phyloP scores from a whole-genome alignment of 2,113 vertebrate species.

The Empidonax alnorum region DNA sequence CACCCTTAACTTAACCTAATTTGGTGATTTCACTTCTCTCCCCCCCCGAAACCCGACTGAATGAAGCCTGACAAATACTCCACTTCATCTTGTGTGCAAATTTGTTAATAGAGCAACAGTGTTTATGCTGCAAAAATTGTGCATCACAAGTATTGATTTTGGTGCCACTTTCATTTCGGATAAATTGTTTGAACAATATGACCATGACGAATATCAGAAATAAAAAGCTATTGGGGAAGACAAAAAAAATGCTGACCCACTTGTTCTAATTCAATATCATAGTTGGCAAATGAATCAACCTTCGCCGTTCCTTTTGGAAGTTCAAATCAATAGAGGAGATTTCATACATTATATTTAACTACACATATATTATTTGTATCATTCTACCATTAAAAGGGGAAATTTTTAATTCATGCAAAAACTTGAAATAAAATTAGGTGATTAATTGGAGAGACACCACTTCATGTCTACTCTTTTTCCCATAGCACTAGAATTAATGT shows the following conservation, averaged over 20 bases:
- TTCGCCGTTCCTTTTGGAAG: conserved; percentile 73
- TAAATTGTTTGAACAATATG: conserved; percentile 87
- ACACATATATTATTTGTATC: conserved; percentile 51
- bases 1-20: conserved; percentile 83
- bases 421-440: background rate
- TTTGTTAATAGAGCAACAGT: conserved; percentile 77
- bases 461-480: background rate
- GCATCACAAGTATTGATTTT: conserved; percentile 87
- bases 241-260: conserved; percentile 83
- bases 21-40: conserved; percentile 78
- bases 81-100: conserved; percentile 70
- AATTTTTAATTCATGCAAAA: background rate
- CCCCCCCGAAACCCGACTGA: conserved; percentile 37
- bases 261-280: conserved; percentile 68
- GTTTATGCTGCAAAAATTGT: conserved; percentile 88
- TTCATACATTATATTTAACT: conserved; percentile 73
- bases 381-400: background rate
- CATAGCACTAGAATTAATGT: background rate
- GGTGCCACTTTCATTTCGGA: conserved; percentile 83
- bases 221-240: conserved; percentile 72
- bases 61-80: conserved; percentile 54
- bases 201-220: conserved; percentile 88
- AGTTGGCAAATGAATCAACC: conserved; percentile 71
- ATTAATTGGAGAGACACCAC: background rate
- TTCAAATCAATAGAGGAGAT: conserved; percentile 79